Base-by-base conservation (phyloP, 1,140 invertebrate species). In the Trichonephila clavata region DNA sequence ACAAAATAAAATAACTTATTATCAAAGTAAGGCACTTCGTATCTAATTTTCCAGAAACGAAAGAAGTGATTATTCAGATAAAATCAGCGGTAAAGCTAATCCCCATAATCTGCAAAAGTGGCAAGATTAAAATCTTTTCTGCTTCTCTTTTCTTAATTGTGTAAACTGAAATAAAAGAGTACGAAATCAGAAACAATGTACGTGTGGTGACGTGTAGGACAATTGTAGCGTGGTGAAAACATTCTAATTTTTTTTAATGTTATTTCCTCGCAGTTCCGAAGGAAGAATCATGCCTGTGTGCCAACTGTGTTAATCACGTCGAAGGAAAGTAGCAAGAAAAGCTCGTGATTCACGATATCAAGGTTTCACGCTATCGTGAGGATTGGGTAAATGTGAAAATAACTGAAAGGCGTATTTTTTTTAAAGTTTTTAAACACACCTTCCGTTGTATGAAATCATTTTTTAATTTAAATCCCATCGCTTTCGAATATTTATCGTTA, bases 241-340 rank as follows among this genome's bases (percentile, higher is more conserved):
- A 77, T 77, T 39, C 68, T 18, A 39, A 18, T 32, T 63, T 65
- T 77, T n/a, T 27, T 39, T 77, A 32, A 14, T 77, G 8, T 50
- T 50, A 50, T 77, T 77, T 77, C 10, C 27, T 1, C 24, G 68
- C 27, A 18, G 14, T 20, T 6, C 18, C 0, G 68, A 39, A 32
- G 16, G n/a, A 27, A 39, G 27, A 77, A 27, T 77, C 68, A 77
- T 77, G 68, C 68, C 27, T 27, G 43, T 50, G 8, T 50, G 27
- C 68, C 68, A 71, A 71, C 16, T 77, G 27, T 71, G 18, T 27
- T 77, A 77, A 77, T 77, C 68, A 77, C 68, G 68, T 32, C 27
- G 27, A 77, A 27, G 68, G 68, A 77, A 77, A 77, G 68, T 71
- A 32, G 68, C 68, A 32, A 77, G 68, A 77, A 77, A 27, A 13